Evolutionary conservation across 2,797 vertebrate species (phyloP).

Genomic region (Cynopterus sphinx): DNA sequence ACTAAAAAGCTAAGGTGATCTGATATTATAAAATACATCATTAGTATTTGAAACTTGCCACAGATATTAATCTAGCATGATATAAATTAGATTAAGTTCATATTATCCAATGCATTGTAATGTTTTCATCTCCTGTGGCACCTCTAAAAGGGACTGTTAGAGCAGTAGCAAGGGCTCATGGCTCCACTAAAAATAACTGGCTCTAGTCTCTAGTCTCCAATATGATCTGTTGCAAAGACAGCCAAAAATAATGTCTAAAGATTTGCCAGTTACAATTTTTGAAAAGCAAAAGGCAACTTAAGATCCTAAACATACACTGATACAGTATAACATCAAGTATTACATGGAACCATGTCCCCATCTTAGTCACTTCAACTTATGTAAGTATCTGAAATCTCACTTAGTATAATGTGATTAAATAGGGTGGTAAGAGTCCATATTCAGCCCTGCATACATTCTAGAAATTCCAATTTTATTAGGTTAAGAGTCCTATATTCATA

Average conservation of each 20-base stretch:
- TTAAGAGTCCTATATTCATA: not conserved
- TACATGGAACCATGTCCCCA: not conserved
- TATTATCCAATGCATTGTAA: not conserved
- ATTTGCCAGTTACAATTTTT: slow-evolving; percentile 17
- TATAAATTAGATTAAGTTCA: not conserved
- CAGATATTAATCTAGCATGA: not conserved
- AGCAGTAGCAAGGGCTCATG: not conserved
- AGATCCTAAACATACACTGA: not conserved
- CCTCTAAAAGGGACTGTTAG: not conserved
- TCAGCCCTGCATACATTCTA: not conserved
- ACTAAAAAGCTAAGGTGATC: not conserved
- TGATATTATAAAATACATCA: not conserved
- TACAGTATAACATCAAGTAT: not conserved
- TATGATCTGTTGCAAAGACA: not conserved
- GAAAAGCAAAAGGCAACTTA: slow-evolving; percentile 28
- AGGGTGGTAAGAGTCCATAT: not conserved
- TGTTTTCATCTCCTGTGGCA: not conserved
- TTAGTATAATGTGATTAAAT: slow-evolving; percentile 6
- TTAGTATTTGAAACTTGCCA: not conserved
- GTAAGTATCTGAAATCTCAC: not conserved
- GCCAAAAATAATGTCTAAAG: slow-evolving; percentile 23
- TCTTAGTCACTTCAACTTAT: not conserved
- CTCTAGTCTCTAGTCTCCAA: not conserved
- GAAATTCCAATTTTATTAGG: slow-evolving; percentile 32
- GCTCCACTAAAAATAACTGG: not conserved